Evolutionary conservation across 92 coral and sea anemone species (phyloP).

Genomic region (Siderastrea radians): DNA sequence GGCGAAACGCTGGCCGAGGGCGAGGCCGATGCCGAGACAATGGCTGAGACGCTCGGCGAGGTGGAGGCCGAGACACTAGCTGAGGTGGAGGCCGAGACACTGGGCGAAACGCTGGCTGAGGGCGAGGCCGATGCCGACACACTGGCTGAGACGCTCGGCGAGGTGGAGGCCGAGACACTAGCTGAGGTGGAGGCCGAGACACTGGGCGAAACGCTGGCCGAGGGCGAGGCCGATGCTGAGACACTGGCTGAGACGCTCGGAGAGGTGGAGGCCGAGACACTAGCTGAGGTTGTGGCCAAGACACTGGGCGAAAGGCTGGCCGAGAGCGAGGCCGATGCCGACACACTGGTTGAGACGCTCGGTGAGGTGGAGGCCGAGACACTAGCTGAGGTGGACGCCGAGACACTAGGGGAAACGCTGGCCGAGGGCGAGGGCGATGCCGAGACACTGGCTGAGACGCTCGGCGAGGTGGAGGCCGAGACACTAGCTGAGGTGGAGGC

Average conservation of each 20-base stretch:
- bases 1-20: not conserved
- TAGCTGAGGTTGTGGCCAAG: not conserved
- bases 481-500: too few species aligned
- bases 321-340: not conserved
- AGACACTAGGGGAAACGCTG: not conserved
- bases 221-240: not conserved
- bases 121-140: too few species aligned
- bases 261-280: not conserved
- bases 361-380: not conserved
- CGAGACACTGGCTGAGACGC: too few species aligned
- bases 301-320: not conserved
- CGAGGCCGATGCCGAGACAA: not conserved
- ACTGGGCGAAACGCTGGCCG: not conserved
- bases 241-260: not conserved
- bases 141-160: not conserved
- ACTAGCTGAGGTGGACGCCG: not conserved
- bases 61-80: not conserved
- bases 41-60: not conserved
- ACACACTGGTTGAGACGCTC: not conserved
- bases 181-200: not conserved
- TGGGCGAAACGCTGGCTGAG: not conserved
- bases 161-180: not conserved
- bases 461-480: too few species aligned
- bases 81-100: not conserved
- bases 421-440: not conserved